Evolutionary conservation across 2,113 vertebrate genomes (phyloP).

Genomic region (Dromas ardeola): DNA sequence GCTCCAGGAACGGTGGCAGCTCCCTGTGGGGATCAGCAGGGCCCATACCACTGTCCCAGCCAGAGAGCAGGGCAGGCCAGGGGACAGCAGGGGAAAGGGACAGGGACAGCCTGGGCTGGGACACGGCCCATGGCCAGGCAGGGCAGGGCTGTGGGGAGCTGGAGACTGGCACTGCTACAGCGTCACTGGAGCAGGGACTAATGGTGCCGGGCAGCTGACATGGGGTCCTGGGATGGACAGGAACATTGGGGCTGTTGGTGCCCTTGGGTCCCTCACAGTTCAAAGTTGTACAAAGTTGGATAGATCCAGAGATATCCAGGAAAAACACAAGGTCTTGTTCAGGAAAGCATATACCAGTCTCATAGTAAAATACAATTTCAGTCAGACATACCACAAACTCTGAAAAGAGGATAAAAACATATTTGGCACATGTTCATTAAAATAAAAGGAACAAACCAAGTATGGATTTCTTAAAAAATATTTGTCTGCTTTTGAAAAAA

Average conservation of each 20-base stretch:
- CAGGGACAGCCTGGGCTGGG: not conserved
- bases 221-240: not conserved
- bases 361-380: not conserved
- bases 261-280: not conserved
- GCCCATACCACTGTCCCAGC: not conserved
- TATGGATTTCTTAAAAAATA: not conserved
- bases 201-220: fast-evolving
- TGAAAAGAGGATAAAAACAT: not conserved
- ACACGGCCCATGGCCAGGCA: not conserved
- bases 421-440: not conserved
- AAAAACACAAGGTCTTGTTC: not conserved
- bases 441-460: not conserved
- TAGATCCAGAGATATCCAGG: not conserved
- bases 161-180: not conserved
- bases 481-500: not conserved
- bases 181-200: not conserved
- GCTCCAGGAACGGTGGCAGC: not conserved
- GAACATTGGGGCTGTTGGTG: not conserved
- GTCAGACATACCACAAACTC: not conserved
- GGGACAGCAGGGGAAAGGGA: not conserved
- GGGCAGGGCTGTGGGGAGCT: not conserved
- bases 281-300: not conserved
- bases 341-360: not conserved
- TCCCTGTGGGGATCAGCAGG: not conserved
- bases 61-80: not conserved